Percentiles rank a stretch among this genome's conserved stretches.
These are phyloP conservation scores for Girardia tigrina DNA, from an alignment of 2,888 invertebrate species.

Conservation along the genomic window DNA sequence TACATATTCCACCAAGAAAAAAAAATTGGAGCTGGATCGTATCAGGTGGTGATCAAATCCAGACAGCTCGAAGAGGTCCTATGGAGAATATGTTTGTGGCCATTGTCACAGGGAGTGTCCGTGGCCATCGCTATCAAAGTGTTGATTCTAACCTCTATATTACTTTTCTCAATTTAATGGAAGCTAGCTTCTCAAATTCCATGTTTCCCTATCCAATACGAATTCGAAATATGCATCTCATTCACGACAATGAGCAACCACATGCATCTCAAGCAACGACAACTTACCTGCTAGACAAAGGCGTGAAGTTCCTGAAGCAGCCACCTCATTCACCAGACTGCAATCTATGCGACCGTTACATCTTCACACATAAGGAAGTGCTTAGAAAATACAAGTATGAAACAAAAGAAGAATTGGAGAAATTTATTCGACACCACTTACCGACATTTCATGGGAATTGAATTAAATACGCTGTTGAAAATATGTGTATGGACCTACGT, in stretches of 20 bases:
- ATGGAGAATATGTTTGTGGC: slow-evolving; percentile 30
- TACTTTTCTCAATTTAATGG: slow-evolving; percentile 25
- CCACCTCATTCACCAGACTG: slow-evolving; percentile 29
- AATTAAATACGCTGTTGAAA: slow-evolving; percentile 26
- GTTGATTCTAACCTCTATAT: slow-evolving; percentile 25
- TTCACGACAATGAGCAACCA: slow-evolving; percentile 32
- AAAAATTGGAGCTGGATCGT: slow-evolving; percentile 19
- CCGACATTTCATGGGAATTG: slow-evolving; percentile 21
- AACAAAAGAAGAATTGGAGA: slow-evolving; percentile 1
- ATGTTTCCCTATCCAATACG: background rate
- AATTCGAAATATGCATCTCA: slow-evolving; percentile 26
- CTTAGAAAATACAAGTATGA: slow-evolving; percentile 25
- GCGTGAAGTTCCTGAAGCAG: slow-evolving; percentile 21
- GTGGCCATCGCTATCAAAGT: slow-evolving; percentile 26
- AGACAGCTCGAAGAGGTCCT: slow-evolving; percentile 13
- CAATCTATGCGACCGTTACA: slow-evolving; percentile 31
- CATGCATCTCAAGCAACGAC: too few relatives aligned
- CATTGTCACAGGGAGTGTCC: slow-evolving; percentile 24
- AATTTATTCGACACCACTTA: slow-evolving; percentile 24
- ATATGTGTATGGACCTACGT: slow-evolving; percentile 27
- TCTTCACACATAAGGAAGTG: slow-evolving; percentile 27
- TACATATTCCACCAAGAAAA: slow-evolving; percentile 7
- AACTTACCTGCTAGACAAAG: background rate
- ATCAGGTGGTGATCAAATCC: slow-evolving; percentile 21
- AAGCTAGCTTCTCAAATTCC: background rate